These are phyloP conservation scores for Scaptomyza graminum DNA, from an alignment of 1,140 invertebrate species.

Conservation along the genomic window DNA sequence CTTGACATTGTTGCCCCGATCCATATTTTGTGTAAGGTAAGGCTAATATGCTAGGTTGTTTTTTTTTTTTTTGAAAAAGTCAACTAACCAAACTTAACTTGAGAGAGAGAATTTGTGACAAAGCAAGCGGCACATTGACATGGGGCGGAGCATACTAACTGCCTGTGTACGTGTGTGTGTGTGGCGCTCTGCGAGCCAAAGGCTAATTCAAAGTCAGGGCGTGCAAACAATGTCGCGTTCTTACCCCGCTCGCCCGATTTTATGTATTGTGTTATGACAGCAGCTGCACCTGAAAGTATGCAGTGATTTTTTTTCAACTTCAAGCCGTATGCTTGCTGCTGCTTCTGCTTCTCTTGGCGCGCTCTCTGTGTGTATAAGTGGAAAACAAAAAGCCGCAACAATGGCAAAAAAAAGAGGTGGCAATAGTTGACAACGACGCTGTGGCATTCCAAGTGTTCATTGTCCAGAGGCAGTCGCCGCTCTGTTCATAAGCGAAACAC, in stretches of 20 bases:
- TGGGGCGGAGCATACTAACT: background rate
- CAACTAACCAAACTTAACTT: slow-evolving; percentile 57
- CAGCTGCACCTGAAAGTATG: slow-evolving; percentile 73
- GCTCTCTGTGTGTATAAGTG: slow-evolving; percentile 21
- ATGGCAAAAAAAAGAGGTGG: slow-evolving; percentile 42
- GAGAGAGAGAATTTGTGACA: slow-evolving; percentile 35
- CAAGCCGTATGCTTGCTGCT: background rate
- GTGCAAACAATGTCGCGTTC: slow-evolving; percentile 46
- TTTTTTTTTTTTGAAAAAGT: slow-evolving; percentile 47
- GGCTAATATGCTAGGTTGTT: no score
- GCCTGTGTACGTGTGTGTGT: background rate
- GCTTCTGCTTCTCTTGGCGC: background rate
- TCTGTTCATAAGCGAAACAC: slow-evolving; percentile 41
- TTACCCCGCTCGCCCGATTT: slow-evolving; percentile 3
- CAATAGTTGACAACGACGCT: slow-evolving; percentile 51
- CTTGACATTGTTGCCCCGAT: slow-evolving; percentile 7
- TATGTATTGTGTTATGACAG: slow-evolving; percentile 74
- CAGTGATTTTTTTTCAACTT: slow-evolving; percentile 52
- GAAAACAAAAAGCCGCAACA: slow-evolving; percentile 73
- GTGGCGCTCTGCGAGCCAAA: slow-evolving; percentile 17
- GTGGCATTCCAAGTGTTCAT: slow-evolving; percentile 72
- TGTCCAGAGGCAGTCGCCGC: slow-evolving; percentile 55
- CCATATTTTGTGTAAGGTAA: slow-evolving; percentile 20
- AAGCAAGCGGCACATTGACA: slow-evolving; percentile 42
- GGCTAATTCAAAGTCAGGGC: slow-evolving; percentile 68